Evolutionary conservation across 2,113 vertebrate genomes (phyloP), one percentile per base, ranked within the genome.

Genomic region (Bos taurus): DNA sequence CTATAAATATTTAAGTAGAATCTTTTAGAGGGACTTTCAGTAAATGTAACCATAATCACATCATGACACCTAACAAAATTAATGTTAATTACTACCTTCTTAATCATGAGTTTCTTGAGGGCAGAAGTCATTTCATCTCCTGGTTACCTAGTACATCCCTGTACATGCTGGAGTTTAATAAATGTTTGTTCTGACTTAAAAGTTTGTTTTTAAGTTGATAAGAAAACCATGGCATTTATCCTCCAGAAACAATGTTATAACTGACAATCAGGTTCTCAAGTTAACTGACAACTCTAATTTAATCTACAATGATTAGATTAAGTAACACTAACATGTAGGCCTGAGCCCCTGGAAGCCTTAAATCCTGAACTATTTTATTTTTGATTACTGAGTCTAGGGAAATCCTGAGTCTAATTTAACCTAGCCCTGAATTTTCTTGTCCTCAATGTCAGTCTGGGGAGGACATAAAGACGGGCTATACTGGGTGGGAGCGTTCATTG

Each of bases 251-350:
- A 95, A 88, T 94, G 33, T 71, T 74, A 88, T 43, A 71, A 96
- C 81, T 92, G 57, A 50, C 86, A 92, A 86, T 74, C 50, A 74
- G 23, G 7, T 71, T 85, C 60, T 94, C 59, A 54, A 36, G 43
- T 83, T 83, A 88, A 88, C 25, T 13, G 43, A 88, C n/a, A 88
- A 30, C 64, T 80, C 52, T 90, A 17, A 86, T 43, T 91, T 93
- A 85, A 95, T 82, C 71, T 92, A 59, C 16, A 87, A 11, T 52
- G 56, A 92, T 96, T 96, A 95, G 54, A 91, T 87, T 97, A 93
- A 93, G 60, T 81, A 64, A 60, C 43, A 77, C 86, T 81, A 48
- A 83, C 28, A 6, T 62, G 48, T 80, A 93, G 57, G 28, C 26
- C 64, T 77, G 91, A 94, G 50, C 56, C 36, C 25, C 30, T 94